These are phyloP conservation scores for Jordanella pulchra DNA, from an alignment of 2,797 vertebrate species.

Conservation along the genomic window DNA sequence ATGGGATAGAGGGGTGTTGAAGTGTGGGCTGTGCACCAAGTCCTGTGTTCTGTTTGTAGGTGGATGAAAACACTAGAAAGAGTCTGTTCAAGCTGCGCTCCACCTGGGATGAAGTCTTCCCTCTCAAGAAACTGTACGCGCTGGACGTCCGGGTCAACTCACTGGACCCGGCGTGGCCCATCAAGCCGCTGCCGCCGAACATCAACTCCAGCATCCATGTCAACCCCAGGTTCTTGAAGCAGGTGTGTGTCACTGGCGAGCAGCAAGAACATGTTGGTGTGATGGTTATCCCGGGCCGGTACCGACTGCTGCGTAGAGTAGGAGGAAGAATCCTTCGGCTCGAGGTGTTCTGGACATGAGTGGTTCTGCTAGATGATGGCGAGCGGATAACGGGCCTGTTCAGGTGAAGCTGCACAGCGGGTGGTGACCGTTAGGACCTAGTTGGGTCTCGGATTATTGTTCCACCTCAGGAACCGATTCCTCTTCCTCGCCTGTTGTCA, in stretches of 20 bases:
- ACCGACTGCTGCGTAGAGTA: too few relatives aligned
- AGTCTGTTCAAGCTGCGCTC: constrained; percentile 99
- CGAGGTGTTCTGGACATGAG: too few relatives aligned
- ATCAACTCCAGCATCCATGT: constrained; percentile 98
- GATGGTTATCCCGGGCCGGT: too few relatives aligned
- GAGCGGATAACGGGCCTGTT: too few relatives aligned
- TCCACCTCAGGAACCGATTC: not conserved
- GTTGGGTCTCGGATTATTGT: too few relatives aligned
- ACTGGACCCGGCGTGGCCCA: constrained; percentile 96
- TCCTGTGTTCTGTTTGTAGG: constrained; percentile 90
- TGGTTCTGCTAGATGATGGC: too few relatives aligned
- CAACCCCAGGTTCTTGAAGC: constrained; percentile 98
- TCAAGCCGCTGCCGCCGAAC: constrained; percentile 94
- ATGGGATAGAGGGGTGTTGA: not conserved
- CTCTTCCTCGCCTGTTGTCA: not conserved
- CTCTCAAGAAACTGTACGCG: constrained; percentile 94
- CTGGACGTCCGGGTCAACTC: constrained; percentile 95
- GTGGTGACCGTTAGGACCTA: too few relatives aligned
- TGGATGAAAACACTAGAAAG: constrained; percentile 99
- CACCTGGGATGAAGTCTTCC: constrained; percentile 98
- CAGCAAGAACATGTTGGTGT: too few relatives aligned
- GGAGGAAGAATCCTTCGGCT: not conserved
- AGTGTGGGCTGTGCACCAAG: constrained; percentile 79
- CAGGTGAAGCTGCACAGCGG: too few relatives aligned
- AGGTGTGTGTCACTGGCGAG: constrained; percentile 76